These are phyloP conservation scores for Clarias pachynema DNA, from an alignment of 2,797 vertebrate species.

Conservation along the genomic window DNA sequence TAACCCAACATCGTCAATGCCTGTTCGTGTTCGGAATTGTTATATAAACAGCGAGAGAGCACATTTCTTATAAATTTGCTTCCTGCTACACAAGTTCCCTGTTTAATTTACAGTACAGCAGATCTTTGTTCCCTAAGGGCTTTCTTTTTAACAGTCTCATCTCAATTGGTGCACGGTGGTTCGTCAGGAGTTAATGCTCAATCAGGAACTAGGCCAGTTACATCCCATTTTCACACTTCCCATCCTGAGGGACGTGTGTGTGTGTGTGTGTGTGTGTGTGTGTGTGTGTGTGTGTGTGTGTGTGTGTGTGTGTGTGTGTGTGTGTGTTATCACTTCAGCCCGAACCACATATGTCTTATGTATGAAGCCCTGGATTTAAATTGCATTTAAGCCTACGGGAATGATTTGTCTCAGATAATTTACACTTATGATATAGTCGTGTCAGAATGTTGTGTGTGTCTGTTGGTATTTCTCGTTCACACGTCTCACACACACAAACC, in stretches of 20 bases:
- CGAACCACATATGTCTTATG: background rate
- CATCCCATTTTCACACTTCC: slow-evolving; percentile 66
- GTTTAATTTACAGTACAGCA: slow-evolving; percentile 42
- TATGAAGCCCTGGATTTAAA: background rate
- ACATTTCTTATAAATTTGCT: slow-evolving; percentile 5
- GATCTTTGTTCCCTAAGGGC: slow-evolving; percentile 38
- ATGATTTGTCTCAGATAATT: background rate
- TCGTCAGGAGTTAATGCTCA: slow-evolving; percentile 67
- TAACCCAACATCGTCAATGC: background rate
- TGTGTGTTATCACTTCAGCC: background rate
- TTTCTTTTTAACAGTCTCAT: slow-evolving; percentile 27
- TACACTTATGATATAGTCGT: background rate
- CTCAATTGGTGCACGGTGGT: slow-evolving; percentile 39
- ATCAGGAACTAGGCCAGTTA: slow-evolving; percentile 72
- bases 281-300: background rate
- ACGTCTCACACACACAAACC: background rate
- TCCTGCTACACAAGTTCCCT: slow-evolving; percentile 18
- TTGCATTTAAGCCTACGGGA: background rate
- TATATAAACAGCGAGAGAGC: background rate
- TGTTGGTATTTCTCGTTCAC: background rate
- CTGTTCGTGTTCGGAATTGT: background rate
- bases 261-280: background rate
- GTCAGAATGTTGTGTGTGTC: background rate
- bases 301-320: too few species aligned
- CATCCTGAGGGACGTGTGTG: slow-evolving; percentile 47